These are phyloP conservation scores for Epinephelus lanceolatus DNA, from an alignment of 2,113 vertebrate species.

Conservation along the genomic window DNA sequence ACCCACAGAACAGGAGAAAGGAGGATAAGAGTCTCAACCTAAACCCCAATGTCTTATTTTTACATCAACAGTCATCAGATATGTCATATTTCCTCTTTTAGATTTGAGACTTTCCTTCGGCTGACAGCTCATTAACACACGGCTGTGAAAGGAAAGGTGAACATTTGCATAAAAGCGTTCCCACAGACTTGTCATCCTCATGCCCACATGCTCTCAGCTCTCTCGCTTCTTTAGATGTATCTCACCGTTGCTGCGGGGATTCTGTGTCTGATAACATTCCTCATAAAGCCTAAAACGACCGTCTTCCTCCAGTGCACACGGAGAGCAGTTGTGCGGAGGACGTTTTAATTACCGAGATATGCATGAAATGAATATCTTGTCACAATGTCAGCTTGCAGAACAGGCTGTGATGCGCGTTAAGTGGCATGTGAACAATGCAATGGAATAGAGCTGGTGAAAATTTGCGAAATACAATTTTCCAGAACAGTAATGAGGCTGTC, in stretches of 20 bases:
- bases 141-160: constrained; percentile 18
- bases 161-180: constrained; percentile 18
- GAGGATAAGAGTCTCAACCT: background rate
- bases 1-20: background rate
- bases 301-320: constrained; percentile 16
- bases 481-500: constrained; percentile 28
- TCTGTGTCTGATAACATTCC: constrained; percentile 11
- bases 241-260: constrained; percentile 6
- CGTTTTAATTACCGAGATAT: constrained; percentile 43
- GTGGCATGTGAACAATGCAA: constrained; percentile 24
- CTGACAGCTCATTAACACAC: constrained; percentile 45
- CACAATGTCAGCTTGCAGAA: constrained; percentile 25
- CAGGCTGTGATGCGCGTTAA: constrained; percentile 25
- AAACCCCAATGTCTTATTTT: background rate
- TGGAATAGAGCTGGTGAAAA: background rate
- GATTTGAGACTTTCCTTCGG: constrained; percentile 2
- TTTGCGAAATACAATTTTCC: constrained; percentile 24
- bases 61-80: background rate
- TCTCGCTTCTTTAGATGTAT: constrained; percentile 15
- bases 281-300: background rate
- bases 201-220: constrained; percentile 10
- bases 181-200: constrained; percentile 24
- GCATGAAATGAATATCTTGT: constrained; percentile 42
- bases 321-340: background rate
- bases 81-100: background rate